Evolutionary conservation across 2,113 vertebrate genomes (phyloP), one percentile per base, ranked within the genome.

Genomic region (Cisticola juncidis): DNA sequence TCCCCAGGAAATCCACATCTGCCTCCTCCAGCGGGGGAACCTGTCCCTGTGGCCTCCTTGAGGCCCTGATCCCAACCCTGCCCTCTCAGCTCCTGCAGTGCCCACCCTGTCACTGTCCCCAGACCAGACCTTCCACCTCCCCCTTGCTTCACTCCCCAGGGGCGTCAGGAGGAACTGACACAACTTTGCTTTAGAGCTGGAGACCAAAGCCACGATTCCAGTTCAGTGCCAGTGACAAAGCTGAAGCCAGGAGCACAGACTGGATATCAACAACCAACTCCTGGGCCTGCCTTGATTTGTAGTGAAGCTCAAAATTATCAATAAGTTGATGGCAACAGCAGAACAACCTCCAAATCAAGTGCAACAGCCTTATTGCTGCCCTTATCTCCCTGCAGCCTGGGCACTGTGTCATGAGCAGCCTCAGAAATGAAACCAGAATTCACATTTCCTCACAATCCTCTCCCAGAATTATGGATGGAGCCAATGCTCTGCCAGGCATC

Each of bases 261-360:
- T 70, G 73, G 84, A 28, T 15, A 81, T 13, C 93, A 92, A 40
- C 66, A 26, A 57, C 66, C 81, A 77, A 3, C 74, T 29, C 81
- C 47, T 8, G 0, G 4, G 60, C 66, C 70, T 38, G 62, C 79
- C 56, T 15, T 86, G 93, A 93, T 92, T 93, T 91, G 94, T 85
- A 44, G 81, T 0, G 3, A 47, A 38, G 74, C 90, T 35, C 62
- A 65, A 57, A 94, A 92, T 95, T 91, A 91, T 92, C 94, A 88
- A 31, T 80, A 95, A 93, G 71, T 73, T 90, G 94, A 72, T 81
- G 88, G 87, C 93, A 94, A 90, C 17, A 51, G 79, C 68, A 81
- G 85, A 86, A 82, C 92, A 77, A 86, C 29, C 85, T 93, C 92
- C 93, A 94, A 90, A 96, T 94, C 50, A 58, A 94, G 60, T 10